Evolutionary conservation across 2,797 vertebrate genomes (phyloP), one percentile per base, ranked within the genome.

Genomic region (Hydrocynus forskahlii): DNA sequence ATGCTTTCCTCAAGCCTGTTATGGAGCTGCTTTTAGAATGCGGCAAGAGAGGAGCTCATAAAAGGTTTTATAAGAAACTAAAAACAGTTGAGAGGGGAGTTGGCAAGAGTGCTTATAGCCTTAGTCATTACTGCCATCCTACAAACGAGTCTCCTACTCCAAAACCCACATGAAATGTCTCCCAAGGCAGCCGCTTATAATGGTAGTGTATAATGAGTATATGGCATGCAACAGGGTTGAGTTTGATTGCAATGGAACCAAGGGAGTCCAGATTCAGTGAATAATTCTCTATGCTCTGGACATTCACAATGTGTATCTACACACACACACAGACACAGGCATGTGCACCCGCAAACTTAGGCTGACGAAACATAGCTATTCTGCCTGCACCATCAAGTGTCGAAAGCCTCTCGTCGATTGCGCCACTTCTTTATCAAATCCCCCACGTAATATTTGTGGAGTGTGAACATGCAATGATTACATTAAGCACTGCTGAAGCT

Each of bases 401-500:
- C 83, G 84, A 88, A 92, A 91, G 88, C 84, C 89, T 88, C 89
- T 67, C 91, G 89, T 86, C 85, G 89, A 90, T 89, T 89, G 89
- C 25, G 73, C 60, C 76, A 82, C 83, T 85, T 85, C 85, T 87
- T 84, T 80, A 85, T 89, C 89, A 86, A 83, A 85, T 87, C 89
- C 87, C 77, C 85, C 87, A 80, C 87, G 87, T 92, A 92, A 92
- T 92, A 91, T 91, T 89, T 88, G 90, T 48, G 86, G 86, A 43
- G 23, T 72, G 77, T 75, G 80, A 78, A 80, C 76, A 89, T 83
- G 89, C 87, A 92, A 93, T 95, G 92, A 94, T 92, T 91, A 91
- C 88, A 92, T 93, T 94, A 93, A 92, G 91, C 89, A 86, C 90
- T 89, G 92, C 92, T 90, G 93, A 93, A 93, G 91, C 91, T 83